Conservation (phyloP, 2,797 vertebrate species). For the Carapus acus region DNA sequence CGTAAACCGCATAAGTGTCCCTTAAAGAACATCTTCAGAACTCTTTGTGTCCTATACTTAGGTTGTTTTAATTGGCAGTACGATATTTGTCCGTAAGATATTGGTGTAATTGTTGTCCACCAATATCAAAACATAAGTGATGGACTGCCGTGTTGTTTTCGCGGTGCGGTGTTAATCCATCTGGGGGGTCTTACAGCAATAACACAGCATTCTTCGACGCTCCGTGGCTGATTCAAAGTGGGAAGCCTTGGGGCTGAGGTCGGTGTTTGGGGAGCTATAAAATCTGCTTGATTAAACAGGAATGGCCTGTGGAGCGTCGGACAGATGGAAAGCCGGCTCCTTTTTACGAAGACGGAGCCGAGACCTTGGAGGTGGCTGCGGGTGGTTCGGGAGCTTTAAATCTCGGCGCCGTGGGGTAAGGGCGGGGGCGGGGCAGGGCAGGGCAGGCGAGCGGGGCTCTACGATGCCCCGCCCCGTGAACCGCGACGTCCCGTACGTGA, state of each 20-base stretch:
- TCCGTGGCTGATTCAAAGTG: conserved; percentile 58
- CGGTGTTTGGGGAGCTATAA: conserved; percentile 64
- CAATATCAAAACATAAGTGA: too few species aligned
- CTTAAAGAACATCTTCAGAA: too few species aligned
- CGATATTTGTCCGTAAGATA: too few species aligned
- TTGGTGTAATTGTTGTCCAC: too few species aligned
- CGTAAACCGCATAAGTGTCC: too few species aligned
- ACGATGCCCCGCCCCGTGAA: too few species aligned
- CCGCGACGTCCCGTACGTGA: conserved; percentile 5
- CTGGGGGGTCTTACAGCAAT: not conserved
- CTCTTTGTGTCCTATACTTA: too few species aligned
- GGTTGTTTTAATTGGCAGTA: too few species aligned
- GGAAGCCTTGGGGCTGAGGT: conserved; percentile 37
- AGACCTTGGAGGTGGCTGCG: conserved; percentile 15
- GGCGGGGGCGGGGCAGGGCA: conserved; percentile 18
- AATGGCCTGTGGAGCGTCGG: conserved; percentile 51
- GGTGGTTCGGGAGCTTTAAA: conserved; percentile 49
- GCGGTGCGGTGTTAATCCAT: not conserved
- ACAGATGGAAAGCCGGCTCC: conserved; percentile 70
- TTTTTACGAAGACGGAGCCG: too few species aligned
- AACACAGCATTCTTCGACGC: conserved; percentile 28
- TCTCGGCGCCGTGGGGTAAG: conserved; percentile 21
- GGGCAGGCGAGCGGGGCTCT: too few species aligned
- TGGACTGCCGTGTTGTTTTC: not conserved
- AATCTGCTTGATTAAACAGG: conserved; percentile 70